Base-by-base conservation (phyloP, 1,140 invertebrate species). In the Drosophila subpulchrella region DNA sequence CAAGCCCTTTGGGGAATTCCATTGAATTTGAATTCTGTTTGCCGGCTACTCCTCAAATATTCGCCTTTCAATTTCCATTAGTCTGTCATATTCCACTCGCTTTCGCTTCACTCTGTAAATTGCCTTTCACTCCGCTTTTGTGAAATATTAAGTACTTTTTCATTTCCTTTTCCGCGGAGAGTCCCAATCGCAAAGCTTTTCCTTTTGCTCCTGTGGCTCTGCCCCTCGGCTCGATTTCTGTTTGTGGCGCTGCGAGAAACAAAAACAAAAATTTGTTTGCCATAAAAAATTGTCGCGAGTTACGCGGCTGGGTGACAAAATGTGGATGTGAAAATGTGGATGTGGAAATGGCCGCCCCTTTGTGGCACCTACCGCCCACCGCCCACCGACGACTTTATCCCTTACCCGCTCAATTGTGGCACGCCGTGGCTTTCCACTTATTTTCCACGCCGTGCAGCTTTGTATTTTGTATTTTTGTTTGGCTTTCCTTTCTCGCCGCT, bases 261-360 rank as follows among this genome's bases (percentile, higher is more conserved):
- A 67, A 59, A 57, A 76, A 75, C 73, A 76, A 76, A 59, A 76
- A 75, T 75, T 75, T 75, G 53, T 67, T 76, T 67, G 62, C 63
- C 50, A 51, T 67, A 78, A 78, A 78, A 75, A 72, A 72, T 61
- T 75, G 60, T 77, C 58, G 58, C 47, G 63, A 72, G 56, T 68
- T 72, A 68, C 75, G 71, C 71, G 75, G 51, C 71, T 75, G 71
- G 75, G 59, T 82, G 71, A 83, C 79, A 81, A 78, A 82, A 65
- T 61, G 62, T 63, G 56, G 48, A 42, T 20, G 4, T 17, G 42
- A 27, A 27, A 27, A 42, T 42, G 41, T 42, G 41, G 15, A n/a
- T 3, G 4, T 17, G 42, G 8, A 4, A 1, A 15, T 65, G 36
- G 30, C 24, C 51, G 48, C 41, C 42, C 51, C 17, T 24, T 62